Percentiles rank a stretch among this genome's conserved stretches.
Evolutionary conservation across 2,888 invertebrate genomes (phyloP).

Genomic region (Hydrotaea diabolus): DNA sequence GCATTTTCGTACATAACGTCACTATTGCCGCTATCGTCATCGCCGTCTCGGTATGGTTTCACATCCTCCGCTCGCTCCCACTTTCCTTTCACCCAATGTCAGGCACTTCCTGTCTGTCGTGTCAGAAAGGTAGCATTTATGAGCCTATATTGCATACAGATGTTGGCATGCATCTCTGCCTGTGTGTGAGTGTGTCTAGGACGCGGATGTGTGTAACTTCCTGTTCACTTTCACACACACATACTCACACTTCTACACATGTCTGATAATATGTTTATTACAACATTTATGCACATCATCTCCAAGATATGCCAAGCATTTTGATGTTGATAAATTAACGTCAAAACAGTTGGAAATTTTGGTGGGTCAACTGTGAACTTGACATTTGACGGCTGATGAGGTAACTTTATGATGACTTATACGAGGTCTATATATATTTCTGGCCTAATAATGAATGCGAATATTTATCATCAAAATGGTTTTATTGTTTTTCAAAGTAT

Average conservation of each 20-base stretch:
- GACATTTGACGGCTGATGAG: constrained; percentile 4
- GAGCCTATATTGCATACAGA: background rate
- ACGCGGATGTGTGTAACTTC: no score
- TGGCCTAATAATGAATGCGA: no score
- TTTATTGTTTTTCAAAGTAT: no score
- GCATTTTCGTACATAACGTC: background rate
- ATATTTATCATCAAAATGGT: no score
- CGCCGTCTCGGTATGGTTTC: background rate
- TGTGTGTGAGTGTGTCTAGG: background rate
- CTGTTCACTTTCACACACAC: no score
- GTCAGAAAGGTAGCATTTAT: background rate
- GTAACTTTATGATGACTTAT: no score
- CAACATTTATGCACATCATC: constrained; percentile 13
- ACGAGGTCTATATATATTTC: no score
- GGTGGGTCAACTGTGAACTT: constrained; percentile 14
- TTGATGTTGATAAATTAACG: constrained; percentile 32
- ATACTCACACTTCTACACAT: background rate
- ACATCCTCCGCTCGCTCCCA: background rate
- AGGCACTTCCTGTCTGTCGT: background rate
- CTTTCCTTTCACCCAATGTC: no score
- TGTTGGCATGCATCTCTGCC: no score
- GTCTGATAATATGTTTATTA: constrained; percentile 12
- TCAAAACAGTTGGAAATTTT: constrained; percentile 16
- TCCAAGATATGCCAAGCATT: background rate
- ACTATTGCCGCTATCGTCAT: background rate